Percentiles rank a stretch among this genome's conserved stretches.
Evolutionary conservation across 2,888 invertebrate genomes (phyloP).

Genomic region (Lasioglossum calceatum): DNA sequence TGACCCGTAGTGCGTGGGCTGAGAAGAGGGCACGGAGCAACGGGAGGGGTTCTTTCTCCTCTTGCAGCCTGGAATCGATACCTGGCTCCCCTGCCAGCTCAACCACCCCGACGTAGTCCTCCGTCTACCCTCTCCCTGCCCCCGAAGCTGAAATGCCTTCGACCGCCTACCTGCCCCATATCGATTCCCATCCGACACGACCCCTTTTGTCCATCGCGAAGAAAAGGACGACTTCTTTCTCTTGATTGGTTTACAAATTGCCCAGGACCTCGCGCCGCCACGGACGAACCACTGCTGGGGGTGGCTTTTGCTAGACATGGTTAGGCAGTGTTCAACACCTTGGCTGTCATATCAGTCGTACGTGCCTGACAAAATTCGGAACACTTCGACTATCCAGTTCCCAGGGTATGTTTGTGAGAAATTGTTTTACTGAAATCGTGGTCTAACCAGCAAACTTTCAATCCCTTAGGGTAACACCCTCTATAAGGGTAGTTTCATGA

Average conservation of each 20-base stretch:
- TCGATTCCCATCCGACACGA: slow-evolving; percentile 57
- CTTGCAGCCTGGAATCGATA: slow-evolving; percentile 81
- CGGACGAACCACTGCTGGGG: neutral
- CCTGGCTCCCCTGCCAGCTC: slow-evolving; percentile 78
- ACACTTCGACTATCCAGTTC: neutral
- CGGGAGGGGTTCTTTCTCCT: slow-evolving; percentile 66
- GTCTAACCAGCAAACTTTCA: neutral
- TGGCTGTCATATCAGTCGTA: neutral
- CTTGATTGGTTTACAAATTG: slow-evolving; percentile 41
- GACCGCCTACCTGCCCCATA: slow-evolving; percentile 57
- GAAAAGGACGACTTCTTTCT: slow-evolving; percentile 43
- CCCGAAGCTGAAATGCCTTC: slow-evolving; percentile 53
- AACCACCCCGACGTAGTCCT: slow-evolving; percentile 62
- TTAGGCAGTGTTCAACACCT: neutral
- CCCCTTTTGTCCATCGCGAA: slow-evolving; percentile 52
- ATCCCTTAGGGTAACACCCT: neutral
- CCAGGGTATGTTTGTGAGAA: neutral
- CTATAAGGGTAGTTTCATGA: neutral
- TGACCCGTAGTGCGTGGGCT: slow-evolving; percentile 80
- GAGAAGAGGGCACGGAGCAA: slow-evolving; percentile 58
- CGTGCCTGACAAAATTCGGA: neutral
- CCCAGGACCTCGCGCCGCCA: neutral
- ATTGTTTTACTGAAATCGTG: too few relatives aligned
- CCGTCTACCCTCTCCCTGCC: slow-evolving; percentile 35
- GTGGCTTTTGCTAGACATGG: neutral